These are phyloP conservation scores for Trogon surrucura DNA, from an alignment of 2,113 vertebrate species.

Conservation along the genomic window DNA sequence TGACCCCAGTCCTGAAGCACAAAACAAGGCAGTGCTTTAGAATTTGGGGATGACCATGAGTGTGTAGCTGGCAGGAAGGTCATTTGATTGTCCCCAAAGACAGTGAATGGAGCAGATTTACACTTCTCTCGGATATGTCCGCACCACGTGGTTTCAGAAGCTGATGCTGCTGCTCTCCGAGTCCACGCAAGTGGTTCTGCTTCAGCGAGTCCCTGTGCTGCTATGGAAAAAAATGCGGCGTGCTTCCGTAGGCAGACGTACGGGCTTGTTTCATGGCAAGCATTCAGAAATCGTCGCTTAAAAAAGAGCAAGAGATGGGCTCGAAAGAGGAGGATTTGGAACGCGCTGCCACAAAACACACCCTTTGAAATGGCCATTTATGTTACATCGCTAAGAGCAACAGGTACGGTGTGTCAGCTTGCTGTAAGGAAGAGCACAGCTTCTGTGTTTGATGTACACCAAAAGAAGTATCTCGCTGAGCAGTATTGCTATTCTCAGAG, in stretches of 20 bases:
- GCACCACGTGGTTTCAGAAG: not conserved
- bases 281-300: not conserved
- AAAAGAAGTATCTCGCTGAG: not conserved
- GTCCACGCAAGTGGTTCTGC: not conserved
- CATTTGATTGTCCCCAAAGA: not conserved
- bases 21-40: no score
- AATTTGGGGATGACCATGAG: not conserved
- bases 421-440: not conserved
- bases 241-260: not conserved
- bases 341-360: not conserved
- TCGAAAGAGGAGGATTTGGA: not conserved
- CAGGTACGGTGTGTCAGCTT: no score
- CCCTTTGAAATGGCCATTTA: not conserved
- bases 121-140: no score
- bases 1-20: not conserved
- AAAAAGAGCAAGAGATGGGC: not conserved
- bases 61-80: not conserved
- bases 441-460: not conserved
- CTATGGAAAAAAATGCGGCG: no score
- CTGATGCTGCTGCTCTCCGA: rapidly evolving
- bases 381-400: not conserved
- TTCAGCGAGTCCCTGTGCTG: not conserved
- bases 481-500: not conserved
- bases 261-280: not conserved
- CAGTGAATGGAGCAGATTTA: not conserved